A percentile compares a stretch with the other conserved stretches of the same genome.
Evolutionary conservation across 1,140 invertebrate genomes (phyloP).

Genomic region (Schlechtendalia chinensis): DNA sequence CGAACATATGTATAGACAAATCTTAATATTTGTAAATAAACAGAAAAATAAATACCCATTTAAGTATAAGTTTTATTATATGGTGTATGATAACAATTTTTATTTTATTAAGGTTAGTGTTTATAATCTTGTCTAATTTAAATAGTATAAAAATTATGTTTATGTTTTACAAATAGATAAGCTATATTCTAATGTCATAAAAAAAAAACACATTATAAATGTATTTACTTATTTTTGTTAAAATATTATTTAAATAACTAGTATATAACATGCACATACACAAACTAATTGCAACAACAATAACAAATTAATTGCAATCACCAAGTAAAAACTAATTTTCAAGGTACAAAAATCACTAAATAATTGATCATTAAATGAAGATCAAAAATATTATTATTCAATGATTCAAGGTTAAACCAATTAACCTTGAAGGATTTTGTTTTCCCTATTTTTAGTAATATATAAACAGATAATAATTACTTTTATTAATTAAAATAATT

Average conservation of each 20-base stretch:
- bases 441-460: neutral
- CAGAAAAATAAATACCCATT: too few species aligned
- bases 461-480: too few species aligned
- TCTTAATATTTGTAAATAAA: too few species aligned
- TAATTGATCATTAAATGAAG: neutral
- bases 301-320: neutral
- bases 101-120: too few species aligned
- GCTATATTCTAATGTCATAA: neutral
- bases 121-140: too few species aligned
- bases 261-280: neutral
- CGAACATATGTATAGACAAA: too few species aligned
- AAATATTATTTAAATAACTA: too few species aligned
- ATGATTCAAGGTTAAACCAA: constrained; percentile 26
- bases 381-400: neutral
- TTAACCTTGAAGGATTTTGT: constrained; percentile 20
- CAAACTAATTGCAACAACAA: neutral
- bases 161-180: too few species aligned
- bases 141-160: too few species aligned
- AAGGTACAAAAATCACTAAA: neutral
- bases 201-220: neutral
- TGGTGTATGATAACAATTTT: too few species aligned
- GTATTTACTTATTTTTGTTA: neutral
- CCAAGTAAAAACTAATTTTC: neutral
- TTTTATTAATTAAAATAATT: too few species aligned
- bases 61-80: too few species aligned